Base-by-base conservation (phyloP, 1,140 invertebrate species). In the Drosophila sp. region DNA sequence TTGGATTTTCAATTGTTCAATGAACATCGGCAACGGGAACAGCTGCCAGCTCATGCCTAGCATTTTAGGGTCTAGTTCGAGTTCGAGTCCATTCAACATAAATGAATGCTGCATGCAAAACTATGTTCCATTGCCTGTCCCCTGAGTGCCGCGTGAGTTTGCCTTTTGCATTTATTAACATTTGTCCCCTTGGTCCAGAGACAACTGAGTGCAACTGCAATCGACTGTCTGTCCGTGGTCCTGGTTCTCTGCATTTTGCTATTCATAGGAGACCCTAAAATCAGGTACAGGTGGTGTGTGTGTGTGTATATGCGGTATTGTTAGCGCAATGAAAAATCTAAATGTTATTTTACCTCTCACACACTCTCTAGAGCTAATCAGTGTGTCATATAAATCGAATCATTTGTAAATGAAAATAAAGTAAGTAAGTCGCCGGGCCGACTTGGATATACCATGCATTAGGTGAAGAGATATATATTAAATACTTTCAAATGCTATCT, bases 21-120 rank as follows among this genome's bases (percentile, higher is more conserved):
- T 86, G 82, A 76, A 79, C 79, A 79, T 85, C 66, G 56, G 30
- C 10, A 58, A 8, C 6, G 60, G 85, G 70, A 35, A 23, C 82
- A 68, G 72, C 72, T 82, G 82, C 83, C 35, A 38, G 35, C 10
- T 38, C 35, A 11, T 38, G 83, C 73, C 79, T 27, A 10, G 7
- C 17, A 47, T 47, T 47, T 17, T 47, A n/a, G 44, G 44, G 44
- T 8, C 44, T 47, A 47, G 5, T 50, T 50, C 69, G 35, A 17
- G 17, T 17, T 17, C 17, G 33, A 57, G 61, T 57, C 55, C 50
- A 50, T 32, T 44, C 58, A 74, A 40, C 25, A 27, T 56, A 64
- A 58, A 73, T 69, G 74, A 75, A 82, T 85, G 82, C 82, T 85
- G 82, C 82, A 85, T 85, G 81, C 82, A 85, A 84, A 85, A 85